phyloP scores from a whole-genome alignment of 2,113 vertebrate genomes.

The Picathartes gymnocephalus region DNA sequence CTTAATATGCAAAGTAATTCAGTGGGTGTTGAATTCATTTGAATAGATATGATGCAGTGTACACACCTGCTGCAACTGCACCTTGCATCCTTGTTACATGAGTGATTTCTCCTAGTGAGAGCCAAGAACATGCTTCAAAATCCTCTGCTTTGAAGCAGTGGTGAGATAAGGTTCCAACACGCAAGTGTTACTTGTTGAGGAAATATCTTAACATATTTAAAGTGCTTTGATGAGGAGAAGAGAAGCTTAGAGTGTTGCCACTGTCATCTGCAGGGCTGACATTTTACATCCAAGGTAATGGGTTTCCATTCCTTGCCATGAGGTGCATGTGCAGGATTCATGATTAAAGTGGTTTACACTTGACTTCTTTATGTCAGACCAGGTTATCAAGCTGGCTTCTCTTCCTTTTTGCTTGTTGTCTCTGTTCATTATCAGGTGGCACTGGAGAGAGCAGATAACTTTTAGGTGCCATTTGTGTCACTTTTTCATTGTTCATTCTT shows the following conservation, averaged over 20 bases:
- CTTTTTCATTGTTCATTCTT: neutral
- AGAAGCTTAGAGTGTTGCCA: neutral
- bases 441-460: neutral
- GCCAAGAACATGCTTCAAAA: conserved; percentile 48
- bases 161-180: conserved; percentile 3
- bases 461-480: neutral
- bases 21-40: conserved; percentile 46
- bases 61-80: conserved; percentile 34
- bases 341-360: neutral
- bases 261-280: neutral
- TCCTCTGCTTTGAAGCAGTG: conserved; percentile 50
- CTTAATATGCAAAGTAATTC: conserved; percentile 48
- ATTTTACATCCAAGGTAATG: neutral
- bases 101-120: conserved; percentile 59
- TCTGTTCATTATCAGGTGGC: neutral
- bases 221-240: conserved; percentile 21
- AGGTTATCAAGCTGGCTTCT: neutral
- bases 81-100: conserved; percentile 45
- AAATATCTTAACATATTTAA: conserved; percentile 52
- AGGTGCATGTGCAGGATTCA: neutral
- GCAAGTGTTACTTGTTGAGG: conserved; percentile 12
- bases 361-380: neutral
- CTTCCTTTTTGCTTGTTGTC: neutral
- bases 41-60: conserved; percentile 45
- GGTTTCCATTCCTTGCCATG: neutral